Evolutionary conservation across 2,888 invertebrate genomes (phyloP), one percentile per base, ranked within the genome.

Genomic region (Thera obeliscata): DNA sequence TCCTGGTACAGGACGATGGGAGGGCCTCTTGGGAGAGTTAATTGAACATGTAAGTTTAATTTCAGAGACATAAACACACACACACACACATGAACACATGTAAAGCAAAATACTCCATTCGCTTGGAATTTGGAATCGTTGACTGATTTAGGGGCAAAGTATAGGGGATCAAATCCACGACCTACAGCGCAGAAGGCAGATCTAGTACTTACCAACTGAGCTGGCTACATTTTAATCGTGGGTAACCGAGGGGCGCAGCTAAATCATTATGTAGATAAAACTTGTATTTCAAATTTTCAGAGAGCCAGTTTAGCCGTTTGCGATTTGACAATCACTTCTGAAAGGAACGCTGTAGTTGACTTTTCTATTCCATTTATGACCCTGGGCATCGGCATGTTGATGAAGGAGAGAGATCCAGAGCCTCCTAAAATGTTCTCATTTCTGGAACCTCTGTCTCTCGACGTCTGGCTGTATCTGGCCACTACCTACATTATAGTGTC

Each of bases 291-390:
- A 41, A 7, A 43, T 72, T 56, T 95, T 50, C 89, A 98, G 98
- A 96, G 96, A 94, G 98, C 98, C 0, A 98, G 98, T 84, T 94
- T 99, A 72, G 99, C 97, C 0, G 96, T 99, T 41, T 98, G 98
- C 75, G 99, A 99, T 82, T 90, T 99, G 74, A 99, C 99, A 2
- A 99, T 99, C 62, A 99, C 98, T 2, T 97, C 97, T 78, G 96
- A 97, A 59, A 94, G 99, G 56, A 96, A 98, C 74, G 94, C 95
- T 66, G 97, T 96, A 9, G 97, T 98, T 0, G 98, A 98, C 84
- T 99, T 99, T 87, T 98, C 98, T 0, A 97, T 97, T 90, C 99
- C 99, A 0, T 99, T 99, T 87, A 99, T 99, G 98, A 97, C 97
- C 74, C 91, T 99, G 73, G 98, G 97, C 52, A 98, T 98, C 72